Evolutionary conservation across 2,888 invertebrate genomes (phyloP), one percentile per base, ranked within the genome.

Genomic region (Seira ritae): DNA sequence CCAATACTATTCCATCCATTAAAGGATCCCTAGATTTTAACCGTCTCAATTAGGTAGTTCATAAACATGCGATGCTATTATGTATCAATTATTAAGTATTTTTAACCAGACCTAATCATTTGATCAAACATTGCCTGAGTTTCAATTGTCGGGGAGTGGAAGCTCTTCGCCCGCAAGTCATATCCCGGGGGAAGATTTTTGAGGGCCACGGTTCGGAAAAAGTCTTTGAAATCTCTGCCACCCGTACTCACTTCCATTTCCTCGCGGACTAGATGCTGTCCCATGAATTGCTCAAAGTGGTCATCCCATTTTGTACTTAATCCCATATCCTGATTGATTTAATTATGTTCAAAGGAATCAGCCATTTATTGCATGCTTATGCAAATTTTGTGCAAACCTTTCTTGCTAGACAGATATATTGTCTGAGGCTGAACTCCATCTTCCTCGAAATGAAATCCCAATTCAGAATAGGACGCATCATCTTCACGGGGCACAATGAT

Each of bases 161-260:
- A 80, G 4, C 76, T 84, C 62, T 80, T 84, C 23, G 82, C 87
- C 69, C 84, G 84, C 62, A 87, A 85, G 19, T 87, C 85, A 37
- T 85, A 77, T 0, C 85, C 84, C 42, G 70, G 55, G 17, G 79
- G 81, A 22, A 87, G 72, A 1, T 69, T 73, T 71, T 84, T 86
- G 3, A 87, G 37, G 17, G 86, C 71, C 15, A 67, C 80, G 15
- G 76, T 70, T 31, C 83, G 68, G 55, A 86, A 87, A 60, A 70
- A 71, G 17, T 84, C 79, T 10, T 80, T 67, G n/a, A 81, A 50
- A n/a, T 74, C 22, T 10, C 19, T 46, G 4, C 68, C 73, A 8
- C 85, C 86, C 12, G 71, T 69, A 31, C 70, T 79, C n/a, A 77
- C 73, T 24, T 84, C 77, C 24, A 85, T 22, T 74, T 87, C 87